These are phyloP conservation scores for Sebastiscus tertius DNA, from an alignment of 2,797 vertebrate genomes.

Conservation along the genomic window DNA sequence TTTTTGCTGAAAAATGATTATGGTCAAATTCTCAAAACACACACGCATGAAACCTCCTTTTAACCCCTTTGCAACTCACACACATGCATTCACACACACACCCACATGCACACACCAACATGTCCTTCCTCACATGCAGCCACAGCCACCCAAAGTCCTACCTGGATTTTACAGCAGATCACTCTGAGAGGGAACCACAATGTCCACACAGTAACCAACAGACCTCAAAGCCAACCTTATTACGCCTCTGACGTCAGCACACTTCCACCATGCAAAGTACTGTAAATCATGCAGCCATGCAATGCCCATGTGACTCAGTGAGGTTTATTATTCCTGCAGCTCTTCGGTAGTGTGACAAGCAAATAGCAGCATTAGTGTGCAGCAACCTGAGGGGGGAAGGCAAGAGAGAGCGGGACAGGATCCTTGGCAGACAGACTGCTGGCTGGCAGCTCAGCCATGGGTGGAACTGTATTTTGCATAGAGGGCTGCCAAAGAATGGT, in stretches of 20 bases:
- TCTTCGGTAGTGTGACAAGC: constrained; percentile 76
- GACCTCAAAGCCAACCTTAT: constrained; percentile 29
- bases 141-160: constrained; percentile 49
- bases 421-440: constrained; percentile 45
- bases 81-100: constrained; percentile 1
- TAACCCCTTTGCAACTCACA: constrained; percentile 9
- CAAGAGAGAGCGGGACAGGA: constrained; percentile 26
- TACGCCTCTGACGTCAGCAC: constrained; percentile 27
- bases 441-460: constrained; percentile 47
- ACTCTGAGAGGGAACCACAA: constrained; percentile 21
- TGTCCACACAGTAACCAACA: constrained; percentile 27
- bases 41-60: neutral
- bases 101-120: constrained; percentile 11
- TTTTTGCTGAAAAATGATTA: neutral
- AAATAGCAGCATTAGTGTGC: constrained; percentile 83
- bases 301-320: constrained; percentile 61
- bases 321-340: constrained; percentile 52
- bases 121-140: constrained; percentile 24
- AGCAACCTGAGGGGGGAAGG: constrained; percentile 48
- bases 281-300: constrained; percentile 91
- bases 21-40: neutral
- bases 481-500: constrained; percentile 36
- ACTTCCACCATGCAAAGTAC: constrained; percentile 85
- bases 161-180: constrained; percentile 53
- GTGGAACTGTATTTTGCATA: constrained; percentile 49